Conservation (phyloP, 2,888 invertebrate species). For the Heterodera filipjevi region DNA sequence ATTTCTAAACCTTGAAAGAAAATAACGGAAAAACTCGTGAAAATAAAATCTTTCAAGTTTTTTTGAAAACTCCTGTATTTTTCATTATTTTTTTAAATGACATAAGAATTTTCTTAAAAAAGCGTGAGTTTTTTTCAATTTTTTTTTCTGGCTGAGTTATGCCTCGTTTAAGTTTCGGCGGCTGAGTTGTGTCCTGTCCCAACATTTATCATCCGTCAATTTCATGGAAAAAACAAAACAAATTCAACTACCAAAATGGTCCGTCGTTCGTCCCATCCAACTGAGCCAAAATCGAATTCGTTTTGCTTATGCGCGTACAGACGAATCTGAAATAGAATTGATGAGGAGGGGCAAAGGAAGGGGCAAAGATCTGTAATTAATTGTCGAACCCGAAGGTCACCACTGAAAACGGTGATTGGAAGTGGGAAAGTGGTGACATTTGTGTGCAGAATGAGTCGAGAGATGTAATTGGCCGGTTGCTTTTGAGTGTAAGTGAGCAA, state of each 20-base stretch:
- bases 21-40: too few relatives aligned
- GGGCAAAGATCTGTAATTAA: constrained; percentile 17
- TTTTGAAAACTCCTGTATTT: too few relatives aligned
- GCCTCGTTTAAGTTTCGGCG: too few relatives aligned
- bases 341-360: background rate
- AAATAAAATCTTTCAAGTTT: too few relatives aligned
- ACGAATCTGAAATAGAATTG: constrained; percentile 66
- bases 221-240: too few relatives aligned
- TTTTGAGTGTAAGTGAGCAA: constrained; percentile 54
- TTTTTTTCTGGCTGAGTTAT: too few relatives aligned
- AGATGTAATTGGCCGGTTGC: constrained; percentile 36
- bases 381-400: constrained; percentile 73
- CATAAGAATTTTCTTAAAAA: too few relatives aligned
- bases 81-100: too few relatives aligned
- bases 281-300: constrained; percentile 70
- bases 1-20: too few relatives aligned
- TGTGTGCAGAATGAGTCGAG: constrained; percentile 71
- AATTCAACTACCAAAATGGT: constrained; percentile 70
- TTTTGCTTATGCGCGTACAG: constrained; percentile 62
- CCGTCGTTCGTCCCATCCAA: constrained; percentile 71
- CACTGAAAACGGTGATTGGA: constrained; percentile 77
- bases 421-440: constrained; percentile 77
- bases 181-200: too few relatives aligned
- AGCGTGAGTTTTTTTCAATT: too few relatives aligned
- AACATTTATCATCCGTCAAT: too few relatives aligned